Evolutionary conservation across 2,113 vertebrate genomes (phyloP), one percentile per base, ranked within the genome.

Genomic region (Strix aluco): DNA sequence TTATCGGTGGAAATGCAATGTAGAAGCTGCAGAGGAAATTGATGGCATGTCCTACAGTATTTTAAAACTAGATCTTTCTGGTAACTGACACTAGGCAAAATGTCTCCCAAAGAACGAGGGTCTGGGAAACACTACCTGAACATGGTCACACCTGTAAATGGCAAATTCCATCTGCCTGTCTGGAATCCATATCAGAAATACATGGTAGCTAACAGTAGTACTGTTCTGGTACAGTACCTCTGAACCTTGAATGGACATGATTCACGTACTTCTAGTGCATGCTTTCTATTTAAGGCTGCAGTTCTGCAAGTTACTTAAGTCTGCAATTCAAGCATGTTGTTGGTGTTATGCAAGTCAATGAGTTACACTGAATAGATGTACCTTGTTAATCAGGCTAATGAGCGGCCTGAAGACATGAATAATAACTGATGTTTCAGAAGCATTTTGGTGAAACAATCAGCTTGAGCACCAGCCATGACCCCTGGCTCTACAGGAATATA

Each of bases 221-320:
- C 44, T 46, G 44, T 46, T 46, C 44, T 46, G 44, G 44, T 18
- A 46, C 25, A 25, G 23, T 51, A 26, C 49, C 36, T 78, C 42
- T 73, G 65, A 85, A 77, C 18, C 25, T 82, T 38, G 30, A 82
- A 77, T 26, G 22, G 26, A 32, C 26, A 19, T 9, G 51, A 62
- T 44, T 54, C 58, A 36, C 0, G 0, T 55, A 21, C 22, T 63
- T 81, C 21, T 30, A 57, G 22, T 0, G 2, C 29, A 32, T 38
- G 21, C 13, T 44, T 93, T 52, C n/a, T 72, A 36, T 58, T 77
- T 74, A 62, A 91, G 20, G 4, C 23, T 81, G 32, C 38, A 72
- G 27, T 63, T 90, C 44, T 74, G 7, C 58, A 82, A 82, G 17
- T 69, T 57, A 30, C 44, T 63, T 51, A 74, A 59, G 54, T 32